Evolutionary conservation across 2,113 vertebrate genomes (phyloP).

Genomic region (Aldabrachelys gigantea): DNA sequence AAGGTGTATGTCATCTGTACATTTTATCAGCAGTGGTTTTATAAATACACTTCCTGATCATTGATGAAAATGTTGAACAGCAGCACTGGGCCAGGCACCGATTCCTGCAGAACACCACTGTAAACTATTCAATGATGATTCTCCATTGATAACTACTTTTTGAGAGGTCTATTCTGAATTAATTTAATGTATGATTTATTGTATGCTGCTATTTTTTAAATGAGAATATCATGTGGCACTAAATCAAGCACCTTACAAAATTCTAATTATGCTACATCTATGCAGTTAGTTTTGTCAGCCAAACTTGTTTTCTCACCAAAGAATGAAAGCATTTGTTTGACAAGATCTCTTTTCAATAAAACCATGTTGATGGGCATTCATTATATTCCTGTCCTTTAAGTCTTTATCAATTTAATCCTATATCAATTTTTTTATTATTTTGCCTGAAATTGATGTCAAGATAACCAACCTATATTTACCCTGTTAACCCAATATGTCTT

Average conservation of each 20-base stretch:
- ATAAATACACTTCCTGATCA: not conserved
- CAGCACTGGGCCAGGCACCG: not conserved
- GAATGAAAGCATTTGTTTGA: not conserved
- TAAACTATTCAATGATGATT: not conserved
- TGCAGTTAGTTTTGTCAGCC: not conserved
- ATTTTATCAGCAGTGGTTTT: not conserved
- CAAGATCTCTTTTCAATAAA: not conserved
- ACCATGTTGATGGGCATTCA: not conserved
- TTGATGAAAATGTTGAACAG: not conserved
- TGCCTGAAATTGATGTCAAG: not conserved
- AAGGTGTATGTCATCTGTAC: not conserved
- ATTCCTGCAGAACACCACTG: not conserved
- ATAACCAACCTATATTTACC: not conserved
- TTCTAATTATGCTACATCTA: not conserved
- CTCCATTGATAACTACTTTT: not conserved
- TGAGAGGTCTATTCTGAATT: not conserved
- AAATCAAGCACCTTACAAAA: not conserved
- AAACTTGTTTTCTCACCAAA: too few species aligned
- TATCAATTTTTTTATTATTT: not conserved
- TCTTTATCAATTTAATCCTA: not conserved
- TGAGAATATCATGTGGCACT: not conserved
- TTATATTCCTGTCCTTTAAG: not conserved
- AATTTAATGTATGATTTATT: not conserved
- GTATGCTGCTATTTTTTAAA: not conserved
- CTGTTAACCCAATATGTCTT: not conserved